Evolutionary conservation across 2,797 vertebrate genomes (phyloP), one percentile per base, ranked within the genome.

Genomic region (Varecia variegata): DNA sequence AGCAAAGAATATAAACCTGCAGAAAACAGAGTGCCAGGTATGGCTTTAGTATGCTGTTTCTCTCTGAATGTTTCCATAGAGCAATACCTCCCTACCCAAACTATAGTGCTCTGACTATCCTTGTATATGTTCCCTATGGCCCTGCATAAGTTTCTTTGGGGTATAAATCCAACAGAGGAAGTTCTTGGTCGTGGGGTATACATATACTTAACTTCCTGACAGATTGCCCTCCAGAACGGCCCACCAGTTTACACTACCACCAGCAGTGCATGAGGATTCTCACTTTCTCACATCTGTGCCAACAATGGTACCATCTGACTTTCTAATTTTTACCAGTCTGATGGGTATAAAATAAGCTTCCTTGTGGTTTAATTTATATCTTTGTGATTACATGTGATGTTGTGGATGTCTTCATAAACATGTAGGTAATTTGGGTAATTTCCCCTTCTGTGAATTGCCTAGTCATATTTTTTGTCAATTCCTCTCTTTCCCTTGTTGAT

Each of bases 401-500:
- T 76, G 65, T 70, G 30, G 74, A 91, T 94, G 82, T 90, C 65
- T 52, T 90, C 30, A 74, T 38, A 71, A 82, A 13, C 27, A 32
- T 25, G 35, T 92, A 94, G 88, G 52, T 71, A 84, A 84, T 74
- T 88, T 76, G 45, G 50, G 20, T 56, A 56, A 56, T 82, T 95
- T 90, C 38, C 67, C n/a, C 30, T 85, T 94, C 73, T 92, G 25
- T 74, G 62, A 88, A 79, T 58, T 67, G 32, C 47, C 47, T 80
- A 54, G 86, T 97, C 62, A 47, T 38, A 90, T 58, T 94, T 62
- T 85, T 88, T 88, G 77, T 62, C 90, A 95, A 30, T 71, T 85
- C 30, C 15, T 84, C 67, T 95, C 32, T 94, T 89, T 92, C 70
- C 79, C 62, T 81, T 90, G 76, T 95, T 85, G 81, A 93, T 82